A percentile compares a stretch with the other conserved stretches of the same genome.
Evolutionary conservation across 2,113 vertebrate species (phyloP).

Genomic region (Phycodurus eques): DNA sequence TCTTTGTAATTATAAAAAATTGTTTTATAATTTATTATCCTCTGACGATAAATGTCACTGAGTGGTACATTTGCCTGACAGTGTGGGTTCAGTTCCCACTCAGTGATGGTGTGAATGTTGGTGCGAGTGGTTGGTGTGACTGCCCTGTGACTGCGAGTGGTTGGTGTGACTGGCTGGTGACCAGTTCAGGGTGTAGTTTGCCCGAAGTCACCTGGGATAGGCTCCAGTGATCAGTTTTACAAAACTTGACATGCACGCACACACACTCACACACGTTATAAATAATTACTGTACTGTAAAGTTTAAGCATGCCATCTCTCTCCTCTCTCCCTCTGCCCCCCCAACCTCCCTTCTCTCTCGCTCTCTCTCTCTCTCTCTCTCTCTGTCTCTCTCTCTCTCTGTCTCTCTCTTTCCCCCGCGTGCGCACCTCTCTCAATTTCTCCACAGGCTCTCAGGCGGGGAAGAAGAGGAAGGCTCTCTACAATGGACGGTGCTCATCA

Average conservation of each 20-base stretch:
- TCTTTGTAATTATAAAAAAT: too few species aligned
- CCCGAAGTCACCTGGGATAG: too few species aligned
- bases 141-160: too few species aligned
- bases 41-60: too few species aligned
- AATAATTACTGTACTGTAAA: not conserved
- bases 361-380: not conserved
- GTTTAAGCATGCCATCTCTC: not conserved
- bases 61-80: too few species aligned
- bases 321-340: not conserved
- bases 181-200: too few species aligned
- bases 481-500: slow-evolving; percentile 52
- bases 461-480: slow-evolving; percentile 9
- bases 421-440: not conserved
- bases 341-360: not conserved
- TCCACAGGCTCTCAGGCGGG: slow-evolving; percentile 4
- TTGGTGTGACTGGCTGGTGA: too few species aligned
- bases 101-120: too few species aligned
- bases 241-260: not conserved
- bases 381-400: not conserved
- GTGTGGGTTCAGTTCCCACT: too few species aligned
- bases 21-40: too few species aligned
- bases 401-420: slow-evolving; percentile 1
- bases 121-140: too few species aligned
- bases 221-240: not conserved
- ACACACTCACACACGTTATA: not conserved